Percentiles rank a stretch among this genome's conserved stretches.
phyloP scores from a whole-genome alignment of 2,113 vertebrate genomes.

The Myrmecobius fasciatus region DNA sequence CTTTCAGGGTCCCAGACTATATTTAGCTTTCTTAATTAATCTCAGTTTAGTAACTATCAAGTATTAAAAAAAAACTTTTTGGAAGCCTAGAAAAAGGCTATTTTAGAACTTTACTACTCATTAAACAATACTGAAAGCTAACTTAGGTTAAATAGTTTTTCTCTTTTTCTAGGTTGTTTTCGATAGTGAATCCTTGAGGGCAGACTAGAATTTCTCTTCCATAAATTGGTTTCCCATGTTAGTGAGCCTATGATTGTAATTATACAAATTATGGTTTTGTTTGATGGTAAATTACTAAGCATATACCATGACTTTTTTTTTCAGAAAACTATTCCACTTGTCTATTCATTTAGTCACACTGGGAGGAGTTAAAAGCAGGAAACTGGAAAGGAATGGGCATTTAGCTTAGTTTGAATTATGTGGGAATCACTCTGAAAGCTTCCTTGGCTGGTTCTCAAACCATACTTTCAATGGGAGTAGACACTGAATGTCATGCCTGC shows the following conservation, averaged over 20 bases:
- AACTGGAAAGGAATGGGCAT: neutral
- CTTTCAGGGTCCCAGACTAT: neutral
- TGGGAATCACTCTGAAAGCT: neutral
- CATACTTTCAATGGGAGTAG: neutral
- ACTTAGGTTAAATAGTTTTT: neutral
- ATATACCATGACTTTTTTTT: neutral
- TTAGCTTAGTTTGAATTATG: neutral
- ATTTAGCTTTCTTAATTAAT: neutral
- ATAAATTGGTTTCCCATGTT: neutral
- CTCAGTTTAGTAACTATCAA: neutral
- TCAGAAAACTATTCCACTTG: neutral
- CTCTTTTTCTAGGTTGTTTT: neutral
- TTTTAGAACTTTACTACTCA: neutral
- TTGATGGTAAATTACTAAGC: neutral
- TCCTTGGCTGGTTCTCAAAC: neutral
- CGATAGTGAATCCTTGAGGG: neutral
- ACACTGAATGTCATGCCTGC: neutral
- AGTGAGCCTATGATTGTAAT: neutral
- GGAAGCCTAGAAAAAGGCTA: neutral
- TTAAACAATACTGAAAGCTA: neutral
- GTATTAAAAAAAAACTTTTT: neutral
- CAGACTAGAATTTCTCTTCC: neutral
- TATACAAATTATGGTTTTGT: neutral
- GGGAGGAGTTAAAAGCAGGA: conserved; percentile 1
- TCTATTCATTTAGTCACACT: neutral